These are phyloP conservation scores for Cromileptes altivelis DNA, from an alignment of 2,113 vertebrate genomes.

Conservation along the genomic window DNA sequence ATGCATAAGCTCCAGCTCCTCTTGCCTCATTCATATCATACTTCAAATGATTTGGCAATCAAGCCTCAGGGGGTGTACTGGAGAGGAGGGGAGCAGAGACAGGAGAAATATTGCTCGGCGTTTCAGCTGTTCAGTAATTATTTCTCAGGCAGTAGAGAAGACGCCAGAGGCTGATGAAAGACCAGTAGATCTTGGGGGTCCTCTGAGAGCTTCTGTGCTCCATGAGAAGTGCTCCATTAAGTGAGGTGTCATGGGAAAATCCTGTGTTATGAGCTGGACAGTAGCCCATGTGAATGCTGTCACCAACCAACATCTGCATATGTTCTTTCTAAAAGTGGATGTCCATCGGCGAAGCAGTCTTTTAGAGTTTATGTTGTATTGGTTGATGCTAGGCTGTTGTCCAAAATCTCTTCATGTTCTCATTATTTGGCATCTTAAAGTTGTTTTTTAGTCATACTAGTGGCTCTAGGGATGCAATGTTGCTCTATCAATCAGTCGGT, in stretches of 20 bases:
- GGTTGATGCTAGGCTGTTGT: background rate
- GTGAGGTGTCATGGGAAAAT: slow-evolving; percentile 67
- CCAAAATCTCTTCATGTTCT: background rate
- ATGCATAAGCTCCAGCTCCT: slow-evolving; percentile 67
- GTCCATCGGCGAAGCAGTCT: background rate
- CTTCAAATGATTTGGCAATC: slow-evolving; percentile 82
- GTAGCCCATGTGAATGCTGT: slow-evolving; percentile 18
- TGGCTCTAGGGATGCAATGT: background rate
- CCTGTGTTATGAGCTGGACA: slow-evolving; percentile 41
- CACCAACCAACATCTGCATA: background rate
- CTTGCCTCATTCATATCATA: slow-evolving; percentile 76
- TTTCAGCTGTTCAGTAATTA: slow-evolving; percentile 79
- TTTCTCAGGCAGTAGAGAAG: slow-evolving; percentile 69
- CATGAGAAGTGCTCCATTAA: slow-evolving; percentile 66
- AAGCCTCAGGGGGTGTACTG: slow-evolving; percentile 61
- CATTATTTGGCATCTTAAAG: background rate
- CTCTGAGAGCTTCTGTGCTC: slow-evolving; percentile 48
- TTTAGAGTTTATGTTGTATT: background rate
- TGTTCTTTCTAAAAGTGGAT: background rate
- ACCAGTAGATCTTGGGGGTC: slow-evolving; percentile 64
- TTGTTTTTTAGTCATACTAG: background rate
- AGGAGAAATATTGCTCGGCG: slow-evolving; percentile 70
- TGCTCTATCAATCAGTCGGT: background rate
- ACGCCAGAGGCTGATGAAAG: slow-evolving; percentile 76
- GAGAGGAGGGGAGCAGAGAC: slow-evolving; percentile 40